Evolutionary conservation across 2,888 invertebrate species (phyloP), one percentile per base, ranked within the genome.

Genomic region (Caenorhabditis japonica): DNA sequence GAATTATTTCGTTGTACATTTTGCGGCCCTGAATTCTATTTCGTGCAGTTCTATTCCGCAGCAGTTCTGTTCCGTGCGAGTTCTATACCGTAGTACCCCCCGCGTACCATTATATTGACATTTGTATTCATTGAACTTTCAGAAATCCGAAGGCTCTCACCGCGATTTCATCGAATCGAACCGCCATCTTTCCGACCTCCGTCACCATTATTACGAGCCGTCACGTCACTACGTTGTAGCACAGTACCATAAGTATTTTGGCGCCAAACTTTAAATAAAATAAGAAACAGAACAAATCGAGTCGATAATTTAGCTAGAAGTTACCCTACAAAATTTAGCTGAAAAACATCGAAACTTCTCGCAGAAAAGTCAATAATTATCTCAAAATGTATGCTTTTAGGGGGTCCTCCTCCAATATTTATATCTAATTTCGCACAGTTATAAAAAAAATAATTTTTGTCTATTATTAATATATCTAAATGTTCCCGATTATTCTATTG

Each of bases 181-280:
- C 17, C 69, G 69, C 13, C 61, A 51, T 23, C 64, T 81, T 12
- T 60, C 77, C 17, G 56, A 75, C 25, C 51, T 80, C 21, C 69
- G 80, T 36, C 76, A 78, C 52, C 8, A 41, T n/a, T 77, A 77
- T 47, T 82, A 82, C 59, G 77, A 82, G 53, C 82, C 82, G 21
- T 55, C 75, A 17, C 55, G 80, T 34, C 70, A 77, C 43, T 74
- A 71, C 49, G 69, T 73, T 13, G 52, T 79, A 4, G 56, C 60
- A 8, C 75, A 79, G 27, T 76, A 79, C 38, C 52, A 64, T 19
- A 62, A 69, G 36, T 62, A 68, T 56, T 66, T 73, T 66, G 66
- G 60, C 33, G 23, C 66, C 38, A 73, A 73, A 41, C 19, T 58
- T 30, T 68, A 15, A 44, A 21, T 19, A 46, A 30, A n/a, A n/a